Evolutionary conservation across 2,113 vertebrate species (phyloP), one percentile per base, ranked within the genome.

Genomic region (Tenrec ecaudatus): DNA sequence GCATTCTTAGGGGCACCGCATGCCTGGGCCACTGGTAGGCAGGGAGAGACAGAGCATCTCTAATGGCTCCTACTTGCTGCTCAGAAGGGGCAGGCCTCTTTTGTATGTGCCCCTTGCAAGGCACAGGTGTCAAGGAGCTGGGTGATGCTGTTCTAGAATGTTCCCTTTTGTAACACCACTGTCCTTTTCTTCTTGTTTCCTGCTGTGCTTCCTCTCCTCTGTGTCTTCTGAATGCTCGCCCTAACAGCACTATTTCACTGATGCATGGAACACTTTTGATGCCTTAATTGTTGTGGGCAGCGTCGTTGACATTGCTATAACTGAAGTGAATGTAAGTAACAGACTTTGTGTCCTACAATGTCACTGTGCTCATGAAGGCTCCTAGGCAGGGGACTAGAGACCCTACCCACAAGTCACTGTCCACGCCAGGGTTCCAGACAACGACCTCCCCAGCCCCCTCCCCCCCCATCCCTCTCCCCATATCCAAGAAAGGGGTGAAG

Each of bases 221-320:
- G 98, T 98, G 98, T 97, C 98, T 97, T 98, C 98, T 98, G 98
- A 97, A 98, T 96, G 98, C 98, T 98, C 98, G 97, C 98, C 98
- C 98, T 98, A 98, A 99, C 99, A 99, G 99, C 99, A 99, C 98
- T 99, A 99, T 99, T 99, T 99, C 98, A 99, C 99, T 99, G 99
- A 99, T 98, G 99, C 99, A 99, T 99, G 99, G 99, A 99, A 99
- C 99, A 99, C 99, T 98, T 99, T 99, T 98, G 99, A 99, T 99
- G 99, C 99, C 99, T 99, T 99, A 99, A 99, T 99, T 99, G 99
- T 99, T 99, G 99, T 99, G 96, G 99, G 99, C 99, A 99, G 99
- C 99, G 99, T 99, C 98, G 99, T 99, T 98, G 99, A 99, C 98
- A 99, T 99, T 98, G 99, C 99, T 98, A 99, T 99, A 98, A 99